Conservation (phyloP, 2,113 vertebrate species). For the Varanus komodoensis region DNA sequence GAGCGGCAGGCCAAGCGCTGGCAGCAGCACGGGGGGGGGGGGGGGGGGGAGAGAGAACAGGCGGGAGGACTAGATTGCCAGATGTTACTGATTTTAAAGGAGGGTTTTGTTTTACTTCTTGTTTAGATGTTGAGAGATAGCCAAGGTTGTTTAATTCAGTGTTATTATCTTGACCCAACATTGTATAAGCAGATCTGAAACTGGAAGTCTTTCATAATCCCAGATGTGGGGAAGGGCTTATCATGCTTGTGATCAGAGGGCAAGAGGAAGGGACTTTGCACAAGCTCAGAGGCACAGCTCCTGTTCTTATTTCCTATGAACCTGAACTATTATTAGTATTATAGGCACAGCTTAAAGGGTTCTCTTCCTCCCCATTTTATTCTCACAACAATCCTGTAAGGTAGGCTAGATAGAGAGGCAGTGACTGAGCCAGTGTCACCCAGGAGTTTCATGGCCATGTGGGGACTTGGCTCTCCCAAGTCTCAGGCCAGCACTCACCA, state of each 20-base stretch:
- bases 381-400: no score
- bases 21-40: not conserved
- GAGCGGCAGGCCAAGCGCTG: not conserved
- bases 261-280: not conserved
- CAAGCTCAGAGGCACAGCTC: not conserved
- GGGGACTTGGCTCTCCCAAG: no score
- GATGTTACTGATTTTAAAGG: conserved; percentile 34
- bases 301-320: not conserved
- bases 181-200: conserved; percentile 29
- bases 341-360: no score
- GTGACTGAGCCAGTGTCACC: no score
- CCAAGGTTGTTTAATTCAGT: conserved; percentile 22
- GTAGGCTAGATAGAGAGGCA: no score
- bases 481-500: no score
- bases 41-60: not conserved
- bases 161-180: conserved; percentile 16
- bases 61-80: not conserved
- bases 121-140: conserved; percentile 20
- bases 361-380: no score
- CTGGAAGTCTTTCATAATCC: conserved; percentile 10
- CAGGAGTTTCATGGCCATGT: no score
- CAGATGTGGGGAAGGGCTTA: not conserved
- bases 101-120: conserved; percentile 11
- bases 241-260: not conserved
- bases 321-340: not conserved